Evolutionary conservation across 2,888 invertebrate genomes (phyloP), one percentile per base, ranked within the genome.

Genomic region (Scaptomyza cyrtandrae): DNA sequence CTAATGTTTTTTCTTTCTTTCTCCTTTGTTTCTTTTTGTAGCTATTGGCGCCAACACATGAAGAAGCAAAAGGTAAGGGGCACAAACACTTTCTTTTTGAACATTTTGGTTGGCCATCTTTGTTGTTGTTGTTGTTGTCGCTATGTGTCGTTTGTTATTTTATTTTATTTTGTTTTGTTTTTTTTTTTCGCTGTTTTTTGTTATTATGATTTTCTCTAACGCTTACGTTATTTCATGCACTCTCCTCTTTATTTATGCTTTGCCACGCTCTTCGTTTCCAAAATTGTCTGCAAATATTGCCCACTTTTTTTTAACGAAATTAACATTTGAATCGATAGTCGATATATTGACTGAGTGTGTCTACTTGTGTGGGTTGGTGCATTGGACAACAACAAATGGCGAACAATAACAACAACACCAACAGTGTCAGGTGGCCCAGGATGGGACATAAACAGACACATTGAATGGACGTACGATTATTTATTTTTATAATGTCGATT

Each of bases 261-360:
- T 54, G 58, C 9, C 35, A n/a, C 29, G 46, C 58, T 52, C 50
- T 63, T 76, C 62, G 52, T 60, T 56, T 37, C 49, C 61, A 63
- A 77, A 77, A 73, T 62, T 59, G 37, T 44, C 37, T 63, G 78
- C 71, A 43, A 70, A 71, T 68, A 75, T 79, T 82, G 76, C 76
- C 80, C 71, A 79, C 82, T 79, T 79, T 69, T 78, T 78, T 79
- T 69, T 64, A 78, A 78, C 59, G 63, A 71, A 78, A 78, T 78
- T 80, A 59, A 78, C 67, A 78, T 74, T 73, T 66, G 63, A 70
- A 80, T 86, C 80, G 80, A 88, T 88, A 82, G 68, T 69, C 81
- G 66, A 77, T 73, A 79, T 61, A 71, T 58, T 72, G 75, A 62
- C 54, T 41, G 19, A 44, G 33, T 63, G 27, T 52, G 19, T 50